Base-by-base conservation (phyloP, 2,113 vertebrate genomes). In the Cercopithecus mona region DNA sequence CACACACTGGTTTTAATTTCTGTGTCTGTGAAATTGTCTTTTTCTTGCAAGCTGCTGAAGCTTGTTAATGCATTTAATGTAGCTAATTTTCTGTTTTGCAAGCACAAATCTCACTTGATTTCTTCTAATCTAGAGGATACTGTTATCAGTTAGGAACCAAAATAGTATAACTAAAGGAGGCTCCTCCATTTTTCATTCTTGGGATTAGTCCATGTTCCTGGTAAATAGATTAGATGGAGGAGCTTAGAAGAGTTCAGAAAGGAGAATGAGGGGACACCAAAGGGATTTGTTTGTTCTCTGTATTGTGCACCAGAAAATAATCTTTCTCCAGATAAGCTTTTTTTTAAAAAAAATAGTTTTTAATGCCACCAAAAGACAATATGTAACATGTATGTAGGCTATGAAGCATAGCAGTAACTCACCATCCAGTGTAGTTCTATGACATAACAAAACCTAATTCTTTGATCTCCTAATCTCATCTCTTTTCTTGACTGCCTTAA, bases 21-120 rank as follows among this genome's bases (percentile, higher is more conserved):
- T 16, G 0, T 78, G 30, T 96, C 64, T 95, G 38, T 96, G 92
- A 96, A 90, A 84, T 48, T 7, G 8, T 64, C 61, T 50, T 94
- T 59, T 93, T 48, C 43, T 55, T 76, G 82, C 78, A 91, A 92
- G 75, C 66, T 92, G 68, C 50, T 87, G 76, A 82, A 57, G 35
- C 57, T 94, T 91, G 27, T 86, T 83, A 83, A 94, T 95, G 68
- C 75, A 83, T 59, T 92, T 83, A 73, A 76, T 88, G 87, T 40
- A 97, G 75, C 48, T 92, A 75, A 66, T 96, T 93, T 96, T 96
- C 89, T 97, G 35, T 97, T 98, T 97, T 96, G 48, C 48, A 96
- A 96, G 80, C 45, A 97, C 43, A 97, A 98, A 98, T 98, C 88
- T 97, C 45, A 35, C 57, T 96, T 0, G 30, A 97, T 97, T 76